These are phyloP conservation scores for Megastigmus dorsalis DNA, from an alignment of 2,888 invertebrate genomes.

Conservation along the genomic window DNA sequence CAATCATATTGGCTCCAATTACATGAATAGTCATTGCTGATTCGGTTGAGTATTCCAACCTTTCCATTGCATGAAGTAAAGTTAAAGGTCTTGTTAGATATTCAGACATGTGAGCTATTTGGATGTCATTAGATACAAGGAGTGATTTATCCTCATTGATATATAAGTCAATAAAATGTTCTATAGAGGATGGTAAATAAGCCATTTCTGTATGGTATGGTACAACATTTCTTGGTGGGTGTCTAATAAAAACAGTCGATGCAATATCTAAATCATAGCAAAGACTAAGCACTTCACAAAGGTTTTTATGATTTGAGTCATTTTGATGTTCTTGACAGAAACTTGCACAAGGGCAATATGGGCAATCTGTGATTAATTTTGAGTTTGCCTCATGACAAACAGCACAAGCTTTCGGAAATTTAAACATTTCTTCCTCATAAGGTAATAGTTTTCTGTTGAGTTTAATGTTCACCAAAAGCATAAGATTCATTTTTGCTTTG, in stretches of 20 bases:
- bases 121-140: slow-evolving; percentile 55
- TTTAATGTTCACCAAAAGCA: slow-evolving; percentile 59
- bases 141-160: slow-evolving; percentile 51
- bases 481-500: slow-evolving; percentile 61
- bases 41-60: slow-evolving; percentile 51
- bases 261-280: slow-evolving; percentile 63
- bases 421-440: slow-evolving; percentile 65
- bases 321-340: slow-evolving; percentile 62
- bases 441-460: slow-evolving; percentile 57
- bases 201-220: slow-evolving; percentile 56
- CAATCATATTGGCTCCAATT: slow-evolving; percentile 67
- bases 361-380: slow-evolving; percentile 61
- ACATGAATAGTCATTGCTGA: slow-evolving; percentile 64
- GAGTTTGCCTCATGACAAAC: slow-evolving; percentile 62
- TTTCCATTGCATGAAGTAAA: slow-evolving; percentile 62
- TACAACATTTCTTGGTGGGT: slow-evolving; percentile 58
- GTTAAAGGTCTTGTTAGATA: slow-evolving; percentile 66
- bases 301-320: slow-evolving; percentile 52
- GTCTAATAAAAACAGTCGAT: slow-evolving; percentile 48
- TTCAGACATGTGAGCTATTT: slow-evolving; percentile 59
- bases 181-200: slow-evolving; percentile 61
- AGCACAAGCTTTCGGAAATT: slow-evolving; percentile 66
- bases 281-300: slow-evolving; percentile 58
- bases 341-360: slow-evolving; percentile 62
- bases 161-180: slow-evolving; percentile 59